Evolutionary conservation across 1,140 invertebrate genomes (phyloP), one percentile per base, ranked within the genome.

Genomic region (Zaprionus nigranus): DNA sequence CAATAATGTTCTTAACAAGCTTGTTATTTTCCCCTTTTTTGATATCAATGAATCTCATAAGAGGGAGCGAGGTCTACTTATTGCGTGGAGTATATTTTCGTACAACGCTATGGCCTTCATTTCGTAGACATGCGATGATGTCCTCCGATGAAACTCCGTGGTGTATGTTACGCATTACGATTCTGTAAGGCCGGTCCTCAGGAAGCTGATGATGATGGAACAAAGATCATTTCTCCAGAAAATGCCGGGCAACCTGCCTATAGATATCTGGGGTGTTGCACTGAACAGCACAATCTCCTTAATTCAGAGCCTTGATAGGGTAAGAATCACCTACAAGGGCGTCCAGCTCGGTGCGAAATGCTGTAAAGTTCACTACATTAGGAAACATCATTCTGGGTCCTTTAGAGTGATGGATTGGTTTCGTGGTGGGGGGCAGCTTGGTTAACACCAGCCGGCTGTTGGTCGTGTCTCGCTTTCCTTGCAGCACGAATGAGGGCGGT

Each of bases 41-140:
- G 11, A 40, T 36, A 22, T 59, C 57, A 40, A 24, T 24, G 7
- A 43, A 59, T 13, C 36, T 59, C 9, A 59, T 59, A 24, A 59
- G 57, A 22, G 30, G 57, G 36, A 43, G 57, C 24, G 7, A 12
- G 3, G 57, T 59, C 2, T 4, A 2, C 15, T 34, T 59, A 22
- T 59, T 40, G 9, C 57, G 34, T 2, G 36, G 28, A 22, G 57
- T 40, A 59, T 38, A 59, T 4, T 15, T 7, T 11, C 30, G 30
- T 30, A 30, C 30, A 30, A 9, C 9, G 30, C 9, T 30, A 11
- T 30, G 30, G 2, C 30, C 30, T 30, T 11, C 9, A 30, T 11
- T 30, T 7, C 3, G 9, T 30, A 30, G 30, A 7, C 30, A 11
- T 30, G 30, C 3, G 9, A 30, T 30, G 30, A 30, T 30, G 9